Percentiles rank a stretch among this genome's conserved stretches.
Conservation (phyloP, 1,140 invertebrate species). For the Tetragnatha versicolor region DNA sequence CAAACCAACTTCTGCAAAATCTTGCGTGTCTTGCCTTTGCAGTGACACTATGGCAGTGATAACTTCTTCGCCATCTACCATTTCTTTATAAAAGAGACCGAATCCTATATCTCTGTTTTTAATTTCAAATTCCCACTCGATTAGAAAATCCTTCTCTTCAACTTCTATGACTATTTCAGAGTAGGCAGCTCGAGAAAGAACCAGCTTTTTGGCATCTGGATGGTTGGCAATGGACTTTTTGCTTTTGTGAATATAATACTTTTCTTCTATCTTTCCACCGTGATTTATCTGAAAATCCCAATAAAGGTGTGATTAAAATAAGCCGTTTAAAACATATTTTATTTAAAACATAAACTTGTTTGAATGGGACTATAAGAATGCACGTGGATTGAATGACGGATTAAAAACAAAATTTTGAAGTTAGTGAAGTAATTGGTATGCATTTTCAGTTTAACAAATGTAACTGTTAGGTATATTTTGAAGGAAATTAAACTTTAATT, state of each 20-base stretch:
- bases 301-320: neutral
- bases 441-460: neutral
- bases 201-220: neutral
- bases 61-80: conserved; percentile 1
- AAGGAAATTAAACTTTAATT: neutral
- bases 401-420: neutral
- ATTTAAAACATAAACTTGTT: neutral
- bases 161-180: conserved; percentile 13
- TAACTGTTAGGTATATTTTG: neutral
- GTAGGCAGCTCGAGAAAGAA: neutral
- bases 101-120: conserved; percentile 31
- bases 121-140: conserved; percentile 47
- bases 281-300: neutral
- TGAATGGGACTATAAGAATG: neutral
- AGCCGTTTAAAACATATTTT: neutral
- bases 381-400: neutral
- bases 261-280: neutral
- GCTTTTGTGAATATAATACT: neutral
- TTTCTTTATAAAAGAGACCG: conserved; percentile 21
- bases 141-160: conserved; percentile 5
- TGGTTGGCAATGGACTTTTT: neutral
- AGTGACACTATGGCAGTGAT: conserved; percentile 7
- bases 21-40: conserved; percentile 18
- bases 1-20: conserved; percentile 19
- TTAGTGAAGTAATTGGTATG: neutral